Evolutionary conservation across 2,888 invertebrate species (phyloP), one percentile per base, ranked within the genome.

Genomic region (Diaperis boleti): DNA sequence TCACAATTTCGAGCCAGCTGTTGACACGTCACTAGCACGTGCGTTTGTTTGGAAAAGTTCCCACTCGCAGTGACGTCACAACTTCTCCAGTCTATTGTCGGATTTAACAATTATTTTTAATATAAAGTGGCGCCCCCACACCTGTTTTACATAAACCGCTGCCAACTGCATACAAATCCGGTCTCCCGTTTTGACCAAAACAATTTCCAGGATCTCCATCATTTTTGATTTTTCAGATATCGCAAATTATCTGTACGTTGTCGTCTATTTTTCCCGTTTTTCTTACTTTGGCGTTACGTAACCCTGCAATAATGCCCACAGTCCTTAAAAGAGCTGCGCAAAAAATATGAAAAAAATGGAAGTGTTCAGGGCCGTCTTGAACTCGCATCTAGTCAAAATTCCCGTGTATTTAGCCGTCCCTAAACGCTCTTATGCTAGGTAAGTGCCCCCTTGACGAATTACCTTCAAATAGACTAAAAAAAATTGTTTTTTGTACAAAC

Each of bases 321-420:
- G 17, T 35, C 1, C 10, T 5, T 5, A 7, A 20, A 26, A 41
- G 13, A 39, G 29, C 39, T 49, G 49, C 49, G 62, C 64, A 72
- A 59, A 64, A 69, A 77, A 75, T 71, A 76, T 77, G 77, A 74
- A 74, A n/a, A n/a, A 75, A 68, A 78, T 78, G 78, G 77, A 76
- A 70, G 67, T 75, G 33, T 67, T 78, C 52, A 73, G 70, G 33
- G 54, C 59, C 61, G 31, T 59, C 7, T 29, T 59, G 13, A 22
- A 59, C 31, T 29, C 41, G 6, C 17, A 39, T 7, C 13, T 59
- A 8, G 41, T 29, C 10, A 59, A 59, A 49, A 39, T 39, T 29
- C 47, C 47, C 3, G 39, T 49, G 3, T 26, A 22, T 49, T 26
- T 41, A 6, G 14, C 41, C 29, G 66, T 56, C 47, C 59, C 65